Conservation (phyloP, 2,113 vertebrate genomes). For the Scortum barcoo region DNA sequence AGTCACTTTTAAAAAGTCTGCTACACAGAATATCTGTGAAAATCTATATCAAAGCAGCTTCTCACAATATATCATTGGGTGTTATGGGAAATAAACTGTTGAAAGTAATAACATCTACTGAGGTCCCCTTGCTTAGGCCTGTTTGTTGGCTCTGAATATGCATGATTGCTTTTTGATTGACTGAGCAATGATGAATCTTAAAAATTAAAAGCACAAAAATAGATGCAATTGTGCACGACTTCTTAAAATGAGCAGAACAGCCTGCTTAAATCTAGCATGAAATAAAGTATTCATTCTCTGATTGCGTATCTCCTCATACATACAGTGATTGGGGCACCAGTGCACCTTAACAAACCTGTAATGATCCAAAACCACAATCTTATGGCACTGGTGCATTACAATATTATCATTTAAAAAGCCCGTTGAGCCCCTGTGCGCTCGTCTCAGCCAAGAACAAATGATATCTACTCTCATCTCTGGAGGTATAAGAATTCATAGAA, state of each 20-base stretch:
- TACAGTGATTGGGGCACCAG: slow-evolving; percentile 47
- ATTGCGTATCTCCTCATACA: slow-evolving; percentile 61
- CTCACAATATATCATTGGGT: slow-evolving; percentile 48
- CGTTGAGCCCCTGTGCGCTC: slow-evolving; percentile 48
- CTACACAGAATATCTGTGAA: slow-evolving; percentile 58
- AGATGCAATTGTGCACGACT: slow-evolving; percentile 53
- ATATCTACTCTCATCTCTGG: slow-evolving; percentile 49
- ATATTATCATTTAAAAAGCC: slow-evolving; percentile 68
- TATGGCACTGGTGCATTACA: slow-evolving; percentile 68
- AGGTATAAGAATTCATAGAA: slow-evolving; percentile 68
- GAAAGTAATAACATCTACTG: slow-evolving; percentile 56
- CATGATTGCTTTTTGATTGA: slow-evolving; percentile 55
- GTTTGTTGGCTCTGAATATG: slow-evolving; percentile 55
- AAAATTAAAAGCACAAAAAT: slow-evolving; percentile 62
- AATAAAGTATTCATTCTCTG: slow-evolving; percentile 73
- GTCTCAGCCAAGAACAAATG: slow-evolving; percentile 61
- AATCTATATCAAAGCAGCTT: slow-evolving; percentile 63
- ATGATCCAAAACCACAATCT: slow-evolving; percentile 72
- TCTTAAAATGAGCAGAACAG: slow-evolving; percentile 55
- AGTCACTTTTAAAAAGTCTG: slow-evolving; percentile 56
- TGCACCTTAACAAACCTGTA: slow-evolving; percentile 73
- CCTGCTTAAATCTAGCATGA: slow-evolving; percentile 77
- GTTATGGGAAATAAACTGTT: slow-evolving; percentile 65
- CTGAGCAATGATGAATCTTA: slow-evolving; percentile 48
- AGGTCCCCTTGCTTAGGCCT: slow-evolving; percentile 28